These are phyloP conservation scores for Pongo abelii DNA, from an alignment of 2,113 vertebrate genomes.

Conservation along the genomic window DNA sequence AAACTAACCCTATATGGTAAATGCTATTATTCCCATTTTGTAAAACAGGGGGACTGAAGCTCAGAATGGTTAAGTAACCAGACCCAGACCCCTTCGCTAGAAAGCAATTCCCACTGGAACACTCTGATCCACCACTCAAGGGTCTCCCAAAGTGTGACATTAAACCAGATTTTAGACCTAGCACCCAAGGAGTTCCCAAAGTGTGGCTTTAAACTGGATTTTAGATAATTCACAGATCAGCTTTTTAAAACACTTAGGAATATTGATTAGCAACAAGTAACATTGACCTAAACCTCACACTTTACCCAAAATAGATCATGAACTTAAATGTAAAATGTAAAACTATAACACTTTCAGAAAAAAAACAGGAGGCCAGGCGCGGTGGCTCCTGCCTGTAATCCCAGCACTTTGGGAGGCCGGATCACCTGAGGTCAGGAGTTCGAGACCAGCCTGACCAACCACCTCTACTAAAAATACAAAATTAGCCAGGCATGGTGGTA, in stretches of 20 bases:
- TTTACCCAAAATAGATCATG: slow-evolving; percentile 17
- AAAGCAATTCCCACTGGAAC: neutral
- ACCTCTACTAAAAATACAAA: too few species aligned
- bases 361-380: neutral
- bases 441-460: too few species aligned
- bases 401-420: too few species aligned
- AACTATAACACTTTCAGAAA: neutral
- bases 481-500: too few species aligned
- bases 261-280: neutral
- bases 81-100: neutral
- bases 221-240: neutral
- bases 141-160: neutral
- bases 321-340: neutral
- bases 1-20: neutral
- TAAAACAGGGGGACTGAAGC: neutral
- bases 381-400: too few species aligned
- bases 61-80: neutral
- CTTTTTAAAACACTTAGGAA: neutral
- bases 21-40: neutral
- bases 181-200: too few species aligned
- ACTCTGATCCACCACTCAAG: neutral
- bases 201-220: neutral
- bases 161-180: neutral
- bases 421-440: too few species aligned
- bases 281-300: neutral